These are phyloP conservation scores for Lordiphosa andalusiaca DNA, from an alignment of 2,888 invertebrate species.

Conservation along the genomic window DNA sequence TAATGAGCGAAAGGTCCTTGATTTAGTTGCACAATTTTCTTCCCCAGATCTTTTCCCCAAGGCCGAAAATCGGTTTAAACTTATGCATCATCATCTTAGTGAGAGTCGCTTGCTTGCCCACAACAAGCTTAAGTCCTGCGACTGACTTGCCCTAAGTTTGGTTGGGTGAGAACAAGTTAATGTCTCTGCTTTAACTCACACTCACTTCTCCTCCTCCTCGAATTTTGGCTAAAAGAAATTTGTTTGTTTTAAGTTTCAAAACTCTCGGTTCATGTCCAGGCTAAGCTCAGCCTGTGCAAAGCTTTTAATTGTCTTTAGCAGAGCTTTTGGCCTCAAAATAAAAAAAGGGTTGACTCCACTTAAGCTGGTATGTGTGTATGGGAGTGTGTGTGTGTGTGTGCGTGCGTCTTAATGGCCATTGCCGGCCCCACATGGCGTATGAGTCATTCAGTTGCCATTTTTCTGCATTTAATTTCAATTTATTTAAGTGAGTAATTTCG, in stretches of 20 bases:
- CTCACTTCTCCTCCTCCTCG: no score
- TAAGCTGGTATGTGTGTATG: neutral
- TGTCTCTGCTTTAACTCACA: no score
- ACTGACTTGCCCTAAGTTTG: no score
- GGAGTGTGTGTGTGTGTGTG: slow-evolving; percentile 7
- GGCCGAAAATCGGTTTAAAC: no score
- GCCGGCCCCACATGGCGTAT: slow-evolving; percentile 52
- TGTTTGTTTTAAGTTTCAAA: neutral
- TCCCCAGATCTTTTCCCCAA: no score
- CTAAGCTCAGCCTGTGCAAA: slow-evolving; percentile 34
- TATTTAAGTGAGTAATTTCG: slow-evolving; percentile 42
- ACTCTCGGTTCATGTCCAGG: slow-evolving; percentile 51
- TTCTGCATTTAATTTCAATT: slow-evolving; percentile 6
- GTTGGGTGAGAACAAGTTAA: no score
- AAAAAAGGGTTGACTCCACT: slow-evolving; percentile 28
- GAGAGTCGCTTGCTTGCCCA: no score
- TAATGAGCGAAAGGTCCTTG: no score
- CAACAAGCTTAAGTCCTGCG: no score
- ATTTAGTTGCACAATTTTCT: no score
- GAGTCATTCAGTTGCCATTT: slow-evolving; percentile 29
- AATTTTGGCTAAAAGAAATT: no score
- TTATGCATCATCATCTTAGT: no score
- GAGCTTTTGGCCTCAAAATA: neutral
- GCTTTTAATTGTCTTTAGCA: neutral
- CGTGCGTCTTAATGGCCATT: slow-evolving; percentile 11